Evolutionary conservation across 2,797 vertebrate genomes (phyloP).

Genomic region (Tadarida brasiliensis): DNA sequence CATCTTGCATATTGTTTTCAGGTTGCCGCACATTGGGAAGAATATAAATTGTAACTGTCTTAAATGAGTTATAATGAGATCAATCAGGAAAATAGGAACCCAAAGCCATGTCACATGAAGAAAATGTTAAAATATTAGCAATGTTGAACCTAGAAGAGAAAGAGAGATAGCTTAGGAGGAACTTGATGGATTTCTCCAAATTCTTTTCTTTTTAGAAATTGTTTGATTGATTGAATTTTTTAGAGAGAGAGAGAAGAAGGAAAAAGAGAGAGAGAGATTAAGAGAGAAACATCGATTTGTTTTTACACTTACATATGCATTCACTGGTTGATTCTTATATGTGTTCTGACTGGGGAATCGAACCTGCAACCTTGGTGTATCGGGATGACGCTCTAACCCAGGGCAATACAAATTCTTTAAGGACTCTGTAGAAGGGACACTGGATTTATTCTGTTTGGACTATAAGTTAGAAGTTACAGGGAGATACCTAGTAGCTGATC

Average conservation of each 20-base stretch:
- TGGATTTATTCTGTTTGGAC: not conserved
- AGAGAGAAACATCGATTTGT: too few relatives aligned
- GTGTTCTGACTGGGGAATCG: too few relatives aligned
- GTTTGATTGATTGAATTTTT: too few relatives aligned
- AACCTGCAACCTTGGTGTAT: too few relatives aligned
- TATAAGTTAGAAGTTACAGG: not conserved
- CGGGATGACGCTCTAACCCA: too few relatives aligned
- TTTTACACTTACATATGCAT: too few relatives aligned
- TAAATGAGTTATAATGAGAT: constrained; percentile 35
- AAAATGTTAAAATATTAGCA: not conserved
- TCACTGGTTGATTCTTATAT: too few relatives aligned
- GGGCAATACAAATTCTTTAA: constrained; percentile 8
- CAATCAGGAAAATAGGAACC: not conserved
- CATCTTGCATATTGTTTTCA: not conserved
- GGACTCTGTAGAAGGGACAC: not conserved
- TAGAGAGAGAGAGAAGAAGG: too few relatives aligned
- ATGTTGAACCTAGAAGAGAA: constrained; percentile 1
- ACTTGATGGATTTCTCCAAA: not conserved
- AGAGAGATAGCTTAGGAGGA: not conserved
- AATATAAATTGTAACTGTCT: constrained; percentile 23
- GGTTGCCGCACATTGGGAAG: not conserved
- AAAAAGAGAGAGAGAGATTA: too few relatives aligned
- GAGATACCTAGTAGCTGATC: not conserved
- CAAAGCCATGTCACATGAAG: not conserved
- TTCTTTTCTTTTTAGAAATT: not conserved